Evolutionary conservation across 2,113 vertebrate species (phyloP), one percentile per base, ranked within the genome.

Genomic region (Dissostichus mawsoni): DNA sequence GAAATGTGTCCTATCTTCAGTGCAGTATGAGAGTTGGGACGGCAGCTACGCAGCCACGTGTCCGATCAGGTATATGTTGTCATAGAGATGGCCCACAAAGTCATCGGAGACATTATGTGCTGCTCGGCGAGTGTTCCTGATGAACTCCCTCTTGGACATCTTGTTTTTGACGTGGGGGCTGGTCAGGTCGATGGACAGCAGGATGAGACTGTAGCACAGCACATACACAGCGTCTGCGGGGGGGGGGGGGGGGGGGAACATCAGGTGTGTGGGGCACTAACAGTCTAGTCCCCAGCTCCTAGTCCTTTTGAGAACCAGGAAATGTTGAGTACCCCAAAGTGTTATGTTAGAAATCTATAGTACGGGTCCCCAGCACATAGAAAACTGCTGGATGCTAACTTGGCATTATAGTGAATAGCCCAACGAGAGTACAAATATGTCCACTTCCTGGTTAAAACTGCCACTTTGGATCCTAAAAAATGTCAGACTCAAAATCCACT

Each of bases 71-170:
- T 99, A 99, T 82, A 99, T 99, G 94, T 99, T 99, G 96, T 99
- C 98, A 81, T 99, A 99, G 84, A 99, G 98, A 85, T 99, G 98
- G 74, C 98, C 98, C 75, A 99, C 98, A 85, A 99, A 99, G 95
- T 99, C 98, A 91, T 99, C 98, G 23, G 97, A 99, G 88, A 99
- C 97, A 64, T 98, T 99, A 74, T 98, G 97, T 9, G 98, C 98
- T 29, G 98, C 98, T 29, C 97, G 95, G 3, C 98, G 96, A 0
- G 98, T 99, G 79, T 99, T 99, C 90, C 98, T 95, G 92, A 99
- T 99, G 90, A 99, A 99, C 94, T 99, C 98, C 92, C 98, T 95
- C 93, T 99, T 99, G 58, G 98, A 99, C 98, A 99, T 99, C 93
- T 99, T 99, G 95, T 99, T 99, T 94, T 99, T 99, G 89, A 99